These are phyloP conservation scores for Scolopax bukidnonensis DNA, from an alignment of 2,797 vertebrate genomes.

Conservation along the genomic window DNA sequence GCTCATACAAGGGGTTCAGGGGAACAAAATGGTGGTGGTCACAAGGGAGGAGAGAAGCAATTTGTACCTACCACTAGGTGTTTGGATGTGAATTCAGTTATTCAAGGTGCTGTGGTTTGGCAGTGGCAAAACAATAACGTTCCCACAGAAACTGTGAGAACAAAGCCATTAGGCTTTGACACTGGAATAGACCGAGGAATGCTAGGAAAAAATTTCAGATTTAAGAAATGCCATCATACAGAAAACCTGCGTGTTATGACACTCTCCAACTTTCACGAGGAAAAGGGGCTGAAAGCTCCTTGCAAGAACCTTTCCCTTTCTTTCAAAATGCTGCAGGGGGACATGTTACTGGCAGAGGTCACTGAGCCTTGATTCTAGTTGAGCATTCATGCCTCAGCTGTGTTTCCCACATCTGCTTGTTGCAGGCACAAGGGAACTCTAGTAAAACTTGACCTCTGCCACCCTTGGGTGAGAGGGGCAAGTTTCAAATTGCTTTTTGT, in stretches of 20 bases:
- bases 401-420: background rate
- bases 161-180: background rate
- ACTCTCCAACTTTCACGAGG: background rate
- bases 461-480: background rate
- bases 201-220: background rate
- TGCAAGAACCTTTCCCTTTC: background rate
- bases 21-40: background rate
- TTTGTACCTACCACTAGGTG: background rate
- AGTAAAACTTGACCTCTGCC: background rate
- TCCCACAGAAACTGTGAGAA: background rate
- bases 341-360: background rate
- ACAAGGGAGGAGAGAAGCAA: background rate
- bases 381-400: background rate
- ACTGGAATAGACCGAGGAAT: background rate
- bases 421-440: background rate
- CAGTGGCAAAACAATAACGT: accelerated
- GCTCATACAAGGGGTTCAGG: background rate
- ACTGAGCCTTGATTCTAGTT: background rate
- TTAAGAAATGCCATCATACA: background rate
- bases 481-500: background rate
- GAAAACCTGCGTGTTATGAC: background rate
- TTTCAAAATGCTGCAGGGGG: background rate
- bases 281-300: background rate
- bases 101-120: background rate
- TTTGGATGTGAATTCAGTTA: background rate